Conservation (phyloP, 1,140 invertebrate species). For the Brachionus calyciflorus region DNA sequence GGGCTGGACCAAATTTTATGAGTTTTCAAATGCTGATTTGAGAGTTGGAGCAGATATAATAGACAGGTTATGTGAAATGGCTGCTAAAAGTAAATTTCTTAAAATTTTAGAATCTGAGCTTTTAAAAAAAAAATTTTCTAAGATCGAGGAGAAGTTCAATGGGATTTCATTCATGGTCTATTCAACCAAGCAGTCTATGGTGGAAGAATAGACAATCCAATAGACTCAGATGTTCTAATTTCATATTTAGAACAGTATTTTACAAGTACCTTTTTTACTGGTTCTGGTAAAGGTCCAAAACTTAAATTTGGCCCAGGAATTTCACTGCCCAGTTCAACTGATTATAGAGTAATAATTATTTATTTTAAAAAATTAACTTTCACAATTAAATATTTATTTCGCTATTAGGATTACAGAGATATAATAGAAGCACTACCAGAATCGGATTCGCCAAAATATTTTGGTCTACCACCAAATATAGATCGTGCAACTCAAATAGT, state of each 20-base stretch:
- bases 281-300: constrained; percentile 57
- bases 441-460: constrained; percentile 69
- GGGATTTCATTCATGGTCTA: constrained; percentile 76
- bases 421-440: constrained; percentile 68
- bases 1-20: constrained; percentile 84
- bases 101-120: neutral
- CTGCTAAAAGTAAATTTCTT: constrained; percentile 48
- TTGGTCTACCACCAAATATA: constrained; percentile 78
- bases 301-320: constrained; percentile 32
- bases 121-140: neutral
- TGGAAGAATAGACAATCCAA: constrained; percentile 76
- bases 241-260: constrained; percentile 76
- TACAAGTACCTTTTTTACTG: constrained; percentile 62
- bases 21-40: constrained; percentile 81
- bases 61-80: constrained; percentile 63
- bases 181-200: constrained; percentile 81
- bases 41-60: constrained; percentile 73
- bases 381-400: constrained; percentile 19
- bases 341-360: constrained; percentile 58
- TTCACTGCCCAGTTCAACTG: constrained; percentile 57
- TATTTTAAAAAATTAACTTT: constrained; percentile 28
- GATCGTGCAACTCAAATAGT: constrained; percentile 73
- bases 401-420: constrained; percentile 66
- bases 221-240: constrained; percentile 72
- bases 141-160: constrained; percentile 62